phyloP scores from a whole-genome alignment of 2,113 vertebrate species.

The Heliornis fulica region DNA sequence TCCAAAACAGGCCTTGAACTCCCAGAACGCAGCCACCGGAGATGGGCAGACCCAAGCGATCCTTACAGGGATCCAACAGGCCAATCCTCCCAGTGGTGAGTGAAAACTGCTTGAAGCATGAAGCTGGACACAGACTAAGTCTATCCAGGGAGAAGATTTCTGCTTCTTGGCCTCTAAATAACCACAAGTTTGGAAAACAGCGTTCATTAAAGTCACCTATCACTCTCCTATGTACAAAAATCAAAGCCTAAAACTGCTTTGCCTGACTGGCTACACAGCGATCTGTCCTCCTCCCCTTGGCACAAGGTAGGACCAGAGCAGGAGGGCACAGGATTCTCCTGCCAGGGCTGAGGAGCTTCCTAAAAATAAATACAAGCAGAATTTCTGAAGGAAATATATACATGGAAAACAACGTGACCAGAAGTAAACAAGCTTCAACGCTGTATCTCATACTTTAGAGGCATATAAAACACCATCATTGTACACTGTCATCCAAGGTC shows the following conservation, averaged over 20 bases:
- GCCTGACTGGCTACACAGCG: not conserved
- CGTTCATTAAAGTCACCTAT: not conserved
- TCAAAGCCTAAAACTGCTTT: not conserved
- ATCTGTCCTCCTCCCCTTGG: not conserved
- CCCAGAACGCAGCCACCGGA: no score
- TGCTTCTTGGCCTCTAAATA: not conserved
- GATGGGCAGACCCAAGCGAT: not conserved
- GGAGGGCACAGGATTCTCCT: not conserved
- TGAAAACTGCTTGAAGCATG: not conserved
- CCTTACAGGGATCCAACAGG: not conserved
- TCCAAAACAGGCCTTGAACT: not conserved
- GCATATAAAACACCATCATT: fast-evolving
- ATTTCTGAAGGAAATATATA: not conserved
- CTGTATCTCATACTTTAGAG: fast-evolving
- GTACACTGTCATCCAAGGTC: not conserved
- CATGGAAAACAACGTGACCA: not conserved
- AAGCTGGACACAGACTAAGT: not conserved
- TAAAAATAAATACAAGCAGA: not conserved
- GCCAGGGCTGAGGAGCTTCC: not conserved
- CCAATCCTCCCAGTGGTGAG: not conserved
- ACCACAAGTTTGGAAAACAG: not conserved
- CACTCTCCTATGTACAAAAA: not conserved
- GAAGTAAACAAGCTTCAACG: not conserved
- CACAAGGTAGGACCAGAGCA: not conserved
- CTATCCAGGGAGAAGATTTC: not conserved